A percentile compares a stretch with the other conserved stretches of the same genome.
These are phyloP conservation scores for Atta cephalotes DNA, from an alignment of 1,140 invertebrate genomes.

Conservation along the genomic window DNA sequence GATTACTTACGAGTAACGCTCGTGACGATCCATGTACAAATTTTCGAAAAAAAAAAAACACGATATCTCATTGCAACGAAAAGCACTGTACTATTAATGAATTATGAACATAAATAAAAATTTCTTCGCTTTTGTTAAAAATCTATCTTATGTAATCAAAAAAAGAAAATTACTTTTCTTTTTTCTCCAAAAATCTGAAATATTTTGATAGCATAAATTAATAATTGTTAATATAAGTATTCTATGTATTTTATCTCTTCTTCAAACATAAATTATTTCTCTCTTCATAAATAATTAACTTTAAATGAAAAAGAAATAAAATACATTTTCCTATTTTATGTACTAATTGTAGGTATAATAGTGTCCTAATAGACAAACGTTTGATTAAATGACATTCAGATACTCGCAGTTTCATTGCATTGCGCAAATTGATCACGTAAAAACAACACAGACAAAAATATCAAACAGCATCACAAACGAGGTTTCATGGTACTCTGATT, in stretches of 20 bases:
- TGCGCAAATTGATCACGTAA: conserved; percentile 3
- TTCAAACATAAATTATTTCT: too few species aligned
- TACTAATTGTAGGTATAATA: not conserved
- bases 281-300: not conserved
- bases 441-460: conserved; percentile 43
- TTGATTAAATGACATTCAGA: not conserved
- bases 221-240: not conserved
- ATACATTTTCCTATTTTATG: not conserved
- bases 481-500: conserved; percentile 32
- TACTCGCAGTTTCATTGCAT: not conserved
- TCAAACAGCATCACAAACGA: conserved; percentile 34
- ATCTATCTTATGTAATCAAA: not conserved
- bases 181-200: not conserved
- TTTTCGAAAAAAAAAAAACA: not conserved
- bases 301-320: not conserved
- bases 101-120: not conserved
- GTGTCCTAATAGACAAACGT: not conserved
- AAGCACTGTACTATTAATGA: not conserved
- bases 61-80: not conserved
- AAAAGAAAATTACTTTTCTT: not conserved
- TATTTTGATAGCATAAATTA: not conserved
- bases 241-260: too few species aligned
- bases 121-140: not conserved
- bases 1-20: not conserved
- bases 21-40: not conserved